Percentiles rank a stretch among this genome's conserved stretches.
These are phyloP conservation scores for Clusia tigrina DNA, from an alignment of 2,888 invertebrate species.

Conservation along the genomic window DNA sequence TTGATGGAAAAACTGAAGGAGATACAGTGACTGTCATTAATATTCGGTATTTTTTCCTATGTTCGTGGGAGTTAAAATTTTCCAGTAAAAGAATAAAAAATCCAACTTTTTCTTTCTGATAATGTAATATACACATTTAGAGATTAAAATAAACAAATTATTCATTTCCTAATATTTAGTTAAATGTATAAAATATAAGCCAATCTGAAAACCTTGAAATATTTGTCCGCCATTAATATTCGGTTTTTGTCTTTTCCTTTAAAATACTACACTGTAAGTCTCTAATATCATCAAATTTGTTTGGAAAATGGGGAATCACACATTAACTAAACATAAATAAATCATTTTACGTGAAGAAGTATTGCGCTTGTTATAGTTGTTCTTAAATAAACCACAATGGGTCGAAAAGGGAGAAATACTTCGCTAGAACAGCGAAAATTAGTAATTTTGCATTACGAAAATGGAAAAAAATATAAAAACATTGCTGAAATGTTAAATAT, in stretches of 20 bases:
- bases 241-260: neutral
- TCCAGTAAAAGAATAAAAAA: too few relatives aligned
- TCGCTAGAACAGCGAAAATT: constrained; percentile 21
- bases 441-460: constrained; percentile 5
- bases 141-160: neutral
- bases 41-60: neutral
- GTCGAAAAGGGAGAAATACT: constrained; percentile 20
- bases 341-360: neutral
- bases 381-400: neutral
- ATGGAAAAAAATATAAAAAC: constrained; percentile 19
- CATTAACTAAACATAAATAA: neutral
- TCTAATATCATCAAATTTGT: neutral
- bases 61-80: neutral
- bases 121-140: neutral
- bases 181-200: neutral
- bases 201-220: neutral
- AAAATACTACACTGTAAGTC: neutral
- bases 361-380: neutral
- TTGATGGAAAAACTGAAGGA: too few relatives aligned
- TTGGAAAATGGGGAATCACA: neutral
- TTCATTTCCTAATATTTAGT: neutral
- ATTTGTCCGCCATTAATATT: neutral
- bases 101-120: neutral
- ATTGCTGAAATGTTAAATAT: constrained; percentile 15
- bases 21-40: neutral